Evolutionary conservation across 2,113 vertebrate genomes (phyloP), one percentile per base, ranked within the genome.

Genomic region (Datnioides undecimradiatus): DNA sequence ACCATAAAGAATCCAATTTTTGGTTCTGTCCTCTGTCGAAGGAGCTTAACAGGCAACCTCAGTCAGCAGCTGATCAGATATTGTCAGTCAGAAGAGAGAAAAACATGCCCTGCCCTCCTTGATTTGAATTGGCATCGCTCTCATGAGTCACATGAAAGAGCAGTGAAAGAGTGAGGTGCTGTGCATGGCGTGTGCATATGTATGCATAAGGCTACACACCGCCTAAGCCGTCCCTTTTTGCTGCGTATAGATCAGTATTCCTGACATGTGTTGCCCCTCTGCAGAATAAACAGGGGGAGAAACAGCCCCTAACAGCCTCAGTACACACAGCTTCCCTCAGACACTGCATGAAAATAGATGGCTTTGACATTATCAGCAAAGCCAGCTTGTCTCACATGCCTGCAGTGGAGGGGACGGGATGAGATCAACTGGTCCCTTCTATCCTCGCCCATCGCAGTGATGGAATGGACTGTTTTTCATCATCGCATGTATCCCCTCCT

Each of bases 361-460:
- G 84, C 86, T 91, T 84, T 93, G 92, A 93, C 93, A 92, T 94
- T 93, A 93, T 94, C 93, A 88, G 91, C 76, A 85, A 73, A 88
- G 86, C 90, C 91, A 91, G 89, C 91, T 90, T 90, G 92, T 92
- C 90, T 92, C 92, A 90, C 87, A 88, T 82, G 86, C 87, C 86
- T 90, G 88, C 89, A 90, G 76, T 82, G 71, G 69, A 86, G 87
- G 78, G 81, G 79, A 87, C 84, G 75, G 88, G 83, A 73, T 71
- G 87, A 88, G 88, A 89, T 90, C 85, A 90, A 86, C 87, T 69
- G 27, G 74, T 84, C 79, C 29, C 64, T 36, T 76, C 78, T 55
- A 71, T 74, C 68, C 57, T 79, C 16, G 0, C 68, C 68, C 76
- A 78, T 75, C 38, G 10, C 66, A 2, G n/a, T 79, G 86, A 87